Evolutionary conservation across 1,140 invertebrate genomes (phyloP), one percentile per base, ranked within the genome.

Genomic region (Acromyrmex charruanus): DNA sequence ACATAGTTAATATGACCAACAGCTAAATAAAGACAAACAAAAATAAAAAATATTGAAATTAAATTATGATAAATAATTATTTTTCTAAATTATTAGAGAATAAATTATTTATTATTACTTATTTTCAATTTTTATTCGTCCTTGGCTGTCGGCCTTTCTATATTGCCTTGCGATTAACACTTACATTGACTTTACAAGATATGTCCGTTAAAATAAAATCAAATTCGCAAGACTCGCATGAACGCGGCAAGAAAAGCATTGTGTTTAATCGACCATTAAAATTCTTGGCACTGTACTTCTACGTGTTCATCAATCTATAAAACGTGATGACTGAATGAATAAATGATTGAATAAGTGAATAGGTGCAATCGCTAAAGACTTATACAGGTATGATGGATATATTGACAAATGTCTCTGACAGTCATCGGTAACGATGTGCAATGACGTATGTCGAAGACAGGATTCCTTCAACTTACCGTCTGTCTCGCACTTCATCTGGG

Each of bases 401-500:
- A n/a, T 25, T n/a, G 61, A 66, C 25, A 21, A 81, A 81, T 39
- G n/a, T 39, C 21, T 81, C 21, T 25, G 77, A 39, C 65, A 25
- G 21, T 25, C 77, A 35, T 25, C 16, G 14, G 53, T 39, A 53
- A 69, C 10, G 31, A 58, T 53, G 28, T 44, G 49, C 28, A 25
- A 71, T 31, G 39, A 6, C 51, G 16, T 14, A 53, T 1, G 31
- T 21, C 28, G 31, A 31, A 18, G 59, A 49, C 31, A 35, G 18
- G 39, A 55, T 28, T 71, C 79, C 35, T 79, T 53, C n/a, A 39
- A 7, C 14, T 69, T 25, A 28, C 18, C 10, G 12, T 18, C 6
- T 35, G 65, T 21, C 25, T 84, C 44, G 55, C 69, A 21, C 53
- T 28, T 61, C 16, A 14, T 28, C 28, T 53, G 10, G 61, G 25